Percentiles rank a stretch among this genome's conserved stretches.
Conservation (phyloP, 1,140 invertebrate species). For the Mercenaria mercenaria region DNA sequence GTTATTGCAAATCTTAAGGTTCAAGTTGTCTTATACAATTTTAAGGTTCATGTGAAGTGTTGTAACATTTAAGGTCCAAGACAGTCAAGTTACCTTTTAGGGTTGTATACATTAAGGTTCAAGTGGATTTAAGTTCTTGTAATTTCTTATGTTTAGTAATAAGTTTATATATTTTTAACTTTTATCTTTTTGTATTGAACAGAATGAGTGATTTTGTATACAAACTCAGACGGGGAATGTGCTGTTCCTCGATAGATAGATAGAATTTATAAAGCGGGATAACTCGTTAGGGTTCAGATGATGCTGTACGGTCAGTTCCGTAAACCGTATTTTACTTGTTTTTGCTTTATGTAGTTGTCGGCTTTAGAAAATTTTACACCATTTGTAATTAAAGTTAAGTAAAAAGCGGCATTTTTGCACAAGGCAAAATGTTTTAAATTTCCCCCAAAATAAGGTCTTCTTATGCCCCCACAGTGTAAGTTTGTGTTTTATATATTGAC, state of each 20-base stretch:
- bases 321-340: background rate
- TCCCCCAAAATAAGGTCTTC: background rate
- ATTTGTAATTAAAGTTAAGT: background rate
- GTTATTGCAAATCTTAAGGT: no score
- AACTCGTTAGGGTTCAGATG: background rate
- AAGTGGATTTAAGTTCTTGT: background rate
- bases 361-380: background rate
- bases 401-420: background rate
- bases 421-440: background rate
- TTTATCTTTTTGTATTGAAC: no score
- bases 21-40: background rate
- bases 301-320: background rate
- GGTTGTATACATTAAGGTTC: background rate
- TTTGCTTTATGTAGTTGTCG: background rate
- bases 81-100: no score
- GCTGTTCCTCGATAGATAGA: background rate
- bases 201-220: background rate
- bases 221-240: constrained; percentile 7
- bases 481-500: background rate
- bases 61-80: background rate
- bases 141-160: background rate
- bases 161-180: background rate
- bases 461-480: constrained; percentile 12
- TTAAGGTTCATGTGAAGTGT: background rate
- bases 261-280: background rate